Conservation (phyloP, 2,113 vertebrate species). For the Sorex fumeus region DNA sequence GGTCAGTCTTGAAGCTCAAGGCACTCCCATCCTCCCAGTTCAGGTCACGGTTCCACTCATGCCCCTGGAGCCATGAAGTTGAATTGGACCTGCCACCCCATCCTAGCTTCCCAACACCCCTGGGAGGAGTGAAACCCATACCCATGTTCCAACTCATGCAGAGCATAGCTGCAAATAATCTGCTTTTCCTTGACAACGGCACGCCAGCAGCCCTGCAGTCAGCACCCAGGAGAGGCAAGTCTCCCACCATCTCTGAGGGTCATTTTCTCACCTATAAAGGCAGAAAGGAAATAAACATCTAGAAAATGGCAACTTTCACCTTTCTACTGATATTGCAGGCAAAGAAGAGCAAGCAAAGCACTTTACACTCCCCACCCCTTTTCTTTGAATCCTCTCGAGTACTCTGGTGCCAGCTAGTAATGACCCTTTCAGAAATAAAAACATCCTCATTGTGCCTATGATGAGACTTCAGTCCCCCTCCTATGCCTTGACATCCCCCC, state of each 20-base stretch:
- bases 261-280: slow-evolving; percentile 23
- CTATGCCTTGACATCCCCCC: slow-evolving; percentile 1
- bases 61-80: neutral
- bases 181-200: neutral
- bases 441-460: too few species aligned
- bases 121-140: neutral
- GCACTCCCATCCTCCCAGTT: neutral
- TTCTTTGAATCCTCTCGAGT: too few species aligned
- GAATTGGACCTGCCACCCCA: neutral
- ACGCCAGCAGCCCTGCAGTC: neutral
- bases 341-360: too few species aligned
- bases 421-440: neutral
- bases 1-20: neutral
- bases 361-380: too few species aligned
- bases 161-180: slow-evolving; percentile 13
- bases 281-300: slow-evolving; percentile 19
- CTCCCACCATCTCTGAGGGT: neutral
- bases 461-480: neutral
- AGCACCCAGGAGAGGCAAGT: neutral
- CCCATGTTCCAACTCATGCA: neutral
- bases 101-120: neutral
- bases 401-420: neutral
- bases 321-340: too few species aligned
- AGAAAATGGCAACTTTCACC: neutral
- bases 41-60: neutral